Conservation (phyloP, 1,140 invertebrate genomes). For the Drosophila sulfurigaster region DNA sequence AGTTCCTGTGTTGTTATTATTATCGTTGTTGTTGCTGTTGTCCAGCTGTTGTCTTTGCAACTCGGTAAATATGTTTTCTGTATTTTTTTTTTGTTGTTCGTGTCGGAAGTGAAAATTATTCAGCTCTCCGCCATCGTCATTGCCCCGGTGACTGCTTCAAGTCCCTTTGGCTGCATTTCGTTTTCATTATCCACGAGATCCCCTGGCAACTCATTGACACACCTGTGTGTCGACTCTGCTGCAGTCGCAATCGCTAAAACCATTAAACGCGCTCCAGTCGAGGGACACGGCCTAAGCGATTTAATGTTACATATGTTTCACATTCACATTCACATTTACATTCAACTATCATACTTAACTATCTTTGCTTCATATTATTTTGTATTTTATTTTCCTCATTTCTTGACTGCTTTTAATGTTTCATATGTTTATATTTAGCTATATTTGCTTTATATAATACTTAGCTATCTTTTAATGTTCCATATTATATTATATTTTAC, state of each 20-base stretch:
- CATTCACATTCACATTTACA: too few species aligned
- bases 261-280: conserved; percentile 35
- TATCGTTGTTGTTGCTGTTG: conserved; percentile 47
- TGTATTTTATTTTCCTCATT: not conserved
- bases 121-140: conserved; percentile 54
- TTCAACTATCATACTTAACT: not conserved
- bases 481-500: not conserved
- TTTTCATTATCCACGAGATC: conserved; percentile 72
- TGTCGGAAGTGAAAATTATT: conserved; percentile 81
- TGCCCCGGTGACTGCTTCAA: conserved; percentile 70
- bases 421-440: too few species aligned
- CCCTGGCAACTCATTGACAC: conserved; percentile 75
- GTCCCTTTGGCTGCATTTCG: conserved; percentile 71
- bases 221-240: conserved; percentile 57
- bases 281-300: conserved; percentile 11
- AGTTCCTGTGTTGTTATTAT: conserved; percentile 11
- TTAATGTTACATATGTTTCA: conserved; percentile 13
- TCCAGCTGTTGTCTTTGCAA: conserved; percentile 58
- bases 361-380: not conserved
- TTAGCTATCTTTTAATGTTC: conserved; percentile 26
- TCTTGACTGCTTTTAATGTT: too few species aligned
- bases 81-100: conserved; percentile 39
- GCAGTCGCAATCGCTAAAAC: conserved; percentile 19
- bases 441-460: too few species aligned
- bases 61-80: not conserved